Base-by-base conservation (phyloP, 2,113 vertebrate genomes). In the Nymphicus hollandicus region DNA sequence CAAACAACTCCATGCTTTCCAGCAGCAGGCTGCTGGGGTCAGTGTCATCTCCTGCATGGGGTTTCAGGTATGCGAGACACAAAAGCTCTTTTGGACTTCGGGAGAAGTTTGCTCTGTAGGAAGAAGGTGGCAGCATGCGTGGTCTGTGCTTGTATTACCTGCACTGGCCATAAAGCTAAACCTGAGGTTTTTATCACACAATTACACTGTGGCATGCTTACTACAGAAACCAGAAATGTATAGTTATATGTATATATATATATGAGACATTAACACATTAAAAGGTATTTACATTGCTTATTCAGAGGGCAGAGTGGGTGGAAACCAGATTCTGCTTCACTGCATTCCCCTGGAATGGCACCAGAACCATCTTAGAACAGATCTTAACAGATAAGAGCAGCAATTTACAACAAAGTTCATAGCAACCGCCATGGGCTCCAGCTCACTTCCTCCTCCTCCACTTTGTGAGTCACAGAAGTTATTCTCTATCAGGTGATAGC, bases 361-460 rank as follows among this genome's bases (percentile, higher is more conserved):
- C 58, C 87, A 89, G 81, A 37, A 70, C 37, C 64, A 53, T 22
- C 53, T 65, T 12, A 23, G 71, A 90, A 28, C 78, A 88, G 89
- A 96, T 92, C 77, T 50, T 8, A 8, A 8, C 10, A 81, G 88
- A 84, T 92, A 91, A 73, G 60, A 88, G 13, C 74, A 80, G 49
- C 66, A 68, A 91, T 68, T 81, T 29, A 68, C 72, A 53, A 25
- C n/a, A 7, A n/a, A 79, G 87, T 84, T 86, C 91, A 63, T 3
- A 55, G 65, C 83, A 72, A 72, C 33, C 28, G 0, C 50, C 86
- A 47, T 0, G 9, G 60, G 82, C 46, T 88, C 58, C 92, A 80
- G 61, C 91, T 92, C 91, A 86, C 70, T 91, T 93, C 93, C 87
- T 91, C 88, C 80, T 83, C 91, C 82, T 49, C 69, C 81, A 55